Evolutionary conservation across 2,113 vertebrate genomes (phyloP).

Genomic region (Regulus satrapa): DNA sequence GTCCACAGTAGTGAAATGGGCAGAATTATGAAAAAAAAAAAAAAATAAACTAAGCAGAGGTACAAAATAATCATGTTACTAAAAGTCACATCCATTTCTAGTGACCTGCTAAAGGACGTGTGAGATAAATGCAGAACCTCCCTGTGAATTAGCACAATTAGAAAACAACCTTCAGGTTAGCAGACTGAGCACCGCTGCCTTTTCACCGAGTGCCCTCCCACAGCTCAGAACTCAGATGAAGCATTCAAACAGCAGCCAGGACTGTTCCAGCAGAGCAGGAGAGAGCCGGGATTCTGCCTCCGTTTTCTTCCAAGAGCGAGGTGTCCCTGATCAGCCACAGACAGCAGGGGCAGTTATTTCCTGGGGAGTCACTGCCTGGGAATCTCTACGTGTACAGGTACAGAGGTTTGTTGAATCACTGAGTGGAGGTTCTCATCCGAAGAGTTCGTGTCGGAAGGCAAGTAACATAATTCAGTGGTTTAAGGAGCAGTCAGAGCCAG

Average conservation of each 20-base stretch:
- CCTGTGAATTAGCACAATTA: background rate
- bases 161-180: background rate
- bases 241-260: background rate
- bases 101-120: background rate
- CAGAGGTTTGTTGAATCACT: background rate
- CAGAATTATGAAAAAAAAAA: background rate
- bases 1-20: background rate
- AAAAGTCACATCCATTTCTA: background rate
- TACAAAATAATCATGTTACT: background rate
- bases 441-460: background rate
- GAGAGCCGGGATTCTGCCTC: background rate
- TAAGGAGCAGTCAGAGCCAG: constrained; percentile 37
- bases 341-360: background rate
- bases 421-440: background rate
- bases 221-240: background rate
- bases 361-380: background rate
- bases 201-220: background rate
- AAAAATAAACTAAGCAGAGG: background rate
- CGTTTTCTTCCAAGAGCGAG: background rate
- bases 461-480: constrained; percentile 28
- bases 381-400: background rate
- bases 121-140: background rate
- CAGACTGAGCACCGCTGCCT: background rate
- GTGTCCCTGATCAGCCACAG: background rate
- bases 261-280: background rate